Evolutionary conservation across 2,888 invertebrate genomes (phyloP).

Genomic region (Spodoptera exigua): DNA sequence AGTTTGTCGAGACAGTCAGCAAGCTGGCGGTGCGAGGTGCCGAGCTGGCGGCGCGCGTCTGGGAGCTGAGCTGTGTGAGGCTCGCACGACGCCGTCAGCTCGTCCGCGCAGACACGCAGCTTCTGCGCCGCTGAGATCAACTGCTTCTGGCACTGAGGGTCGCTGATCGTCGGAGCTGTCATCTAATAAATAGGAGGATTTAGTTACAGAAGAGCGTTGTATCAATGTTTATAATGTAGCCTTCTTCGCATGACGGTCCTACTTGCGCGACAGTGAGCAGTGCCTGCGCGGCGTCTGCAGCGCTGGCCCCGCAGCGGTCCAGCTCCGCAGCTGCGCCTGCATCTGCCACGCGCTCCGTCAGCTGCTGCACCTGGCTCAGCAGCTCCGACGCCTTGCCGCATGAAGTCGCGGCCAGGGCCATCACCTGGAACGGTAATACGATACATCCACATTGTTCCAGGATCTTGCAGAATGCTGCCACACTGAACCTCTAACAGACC

Average conservation of each 20-base stretch:
- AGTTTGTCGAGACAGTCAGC: slow-evolving; percentile 56
- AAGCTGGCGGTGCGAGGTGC: slow-evolving; percentile 27
- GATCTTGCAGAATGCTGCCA: no score
- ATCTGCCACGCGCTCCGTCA: slow-evolving; percentile 55
- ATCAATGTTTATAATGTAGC: no score
- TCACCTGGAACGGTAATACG: slow-evolving; percentile 18
- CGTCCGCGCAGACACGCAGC: slow-evolving; percentile 45
- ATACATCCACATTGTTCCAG: no score
- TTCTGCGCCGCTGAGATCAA: slow-evolving; percentile 37
- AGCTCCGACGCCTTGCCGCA: slow-evolving; percentile 65
- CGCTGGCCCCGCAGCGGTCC: slow-evolving; percentile 54
- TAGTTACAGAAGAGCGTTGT: no score
- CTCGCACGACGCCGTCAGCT: slow-evolving; percentile 40
- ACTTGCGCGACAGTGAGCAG: slow-evolving; percentile 61
- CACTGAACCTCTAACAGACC: no score
- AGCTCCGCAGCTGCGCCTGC: slow-evolving; percentile 47
- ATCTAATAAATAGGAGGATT: slow-evolving; percentile 48
- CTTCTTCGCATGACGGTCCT: not conserved
- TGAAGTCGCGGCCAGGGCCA: slow-evolving; percentile 60
- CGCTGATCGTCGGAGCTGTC: slow-evolving; percentile 60
- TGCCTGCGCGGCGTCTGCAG: slow-evolving; percentile 61
- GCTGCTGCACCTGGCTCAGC: slow-evolving; percentile 61
- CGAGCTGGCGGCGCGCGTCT: slow-evolving; percentile 7
- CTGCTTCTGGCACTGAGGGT: slow-evolving; percentile 56
- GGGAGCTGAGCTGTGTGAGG: slow-evolving; percentile 37